Evolutionary conservation across 2,797 vertebrate genomes (phyloP).

Genomic region (Rallus crepitans): DNA sequence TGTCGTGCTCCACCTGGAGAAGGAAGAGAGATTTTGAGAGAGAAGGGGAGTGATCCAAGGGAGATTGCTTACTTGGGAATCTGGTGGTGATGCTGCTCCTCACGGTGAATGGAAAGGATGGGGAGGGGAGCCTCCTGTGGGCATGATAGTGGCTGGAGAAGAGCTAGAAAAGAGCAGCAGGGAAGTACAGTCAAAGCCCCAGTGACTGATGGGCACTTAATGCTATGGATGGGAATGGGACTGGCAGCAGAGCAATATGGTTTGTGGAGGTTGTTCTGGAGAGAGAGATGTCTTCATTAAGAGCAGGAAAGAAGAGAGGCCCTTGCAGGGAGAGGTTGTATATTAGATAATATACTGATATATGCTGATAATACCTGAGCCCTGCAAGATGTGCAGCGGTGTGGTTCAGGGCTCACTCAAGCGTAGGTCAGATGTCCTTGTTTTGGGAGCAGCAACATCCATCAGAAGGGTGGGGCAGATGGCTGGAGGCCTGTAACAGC

Average conservation of each 20-base stretch:
- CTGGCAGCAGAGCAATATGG: not conserved
- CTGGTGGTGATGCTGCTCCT: not conserved
- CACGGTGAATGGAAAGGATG: not conserved
- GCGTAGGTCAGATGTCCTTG: not conserved
- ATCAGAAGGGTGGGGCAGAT: conserved; percentile 5
- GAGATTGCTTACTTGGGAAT: not conserved
- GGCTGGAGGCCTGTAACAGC: not conserved
- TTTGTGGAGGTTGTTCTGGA: not conserved
- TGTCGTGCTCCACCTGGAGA: not conserved
- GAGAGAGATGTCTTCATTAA: not conserved
- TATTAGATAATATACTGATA: too few relatives aligned
- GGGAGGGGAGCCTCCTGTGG: not conserved
- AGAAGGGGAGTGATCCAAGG: not conserved
- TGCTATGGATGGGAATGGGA: not conserved
- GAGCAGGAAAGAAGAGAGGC: not conserved
- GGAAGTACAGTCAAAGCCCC: not conserved
- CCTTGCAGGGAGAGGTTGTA: not conserved
- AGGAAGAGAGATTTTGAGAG: not conserved
- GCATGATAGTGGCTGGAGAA: not conserved
- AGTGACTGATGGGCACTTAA: not conserved
- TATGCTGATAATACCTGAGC: not conserved
- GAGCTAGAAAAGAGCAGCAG: not conserved
- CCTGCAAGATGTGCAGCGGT: not conserved
- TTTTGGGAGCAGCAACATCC: not conserved
- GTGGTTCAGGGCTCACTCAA: not conserved